A percentile compares a stretch with the other conserved stretches of the same genome.
Evolutionary conservation across 2,888 invertebrate species (phyloP).

Genomic region (Tinea semifulvella): DNA sequence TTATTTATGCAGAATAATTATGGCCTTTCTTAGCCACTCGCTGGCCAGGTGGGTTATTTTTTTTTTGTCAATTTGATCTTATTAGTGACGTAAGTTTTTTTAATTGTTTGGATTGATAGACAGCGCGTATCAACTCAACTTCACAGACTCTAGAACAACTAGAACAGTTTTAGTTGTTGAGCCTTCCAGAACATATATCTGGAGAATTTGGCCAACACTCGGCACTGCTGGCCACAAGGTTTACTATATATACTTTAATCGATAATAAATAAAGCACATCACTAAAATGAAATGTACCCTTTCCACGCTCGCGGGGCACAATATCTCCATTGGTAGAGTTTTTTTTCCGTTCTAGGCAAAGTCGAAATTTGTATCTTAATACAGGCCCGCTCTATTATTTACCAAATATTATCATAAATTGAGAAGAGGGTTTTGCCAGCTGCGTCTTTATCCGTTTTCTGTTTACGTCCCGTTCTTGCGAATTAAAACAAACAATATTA

Average conservation of each 20-base stretch:
- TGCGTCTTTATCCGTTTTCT: not conserved
- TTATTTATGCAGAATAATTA: no score
- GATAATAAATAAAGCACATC: conserved; percentile 23
- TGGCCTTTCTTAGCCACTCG: no score
- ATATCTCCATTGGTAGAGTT: conserved; percentile 20
- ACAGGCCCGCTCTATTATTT: conserved; percentile 38
- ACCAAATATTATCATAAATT: conserved; percentile 37
- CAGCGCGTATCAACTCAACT: no score
- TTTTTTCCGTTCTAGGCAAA: conserved; percentile 18
- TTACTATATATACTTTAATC: conserved; percentile 20
- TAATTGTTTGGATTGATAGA: no score
- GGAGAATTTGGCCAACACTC: no score
- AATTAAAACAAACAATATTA: not conserved
- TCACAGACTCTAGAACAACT: no score
- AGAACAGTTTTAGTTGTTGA: no score
- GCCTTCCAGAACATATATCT: no score
- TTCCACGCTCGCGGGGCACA: conserved; percentile 23
- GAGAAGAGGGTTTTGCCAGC: conserved; percentile 8
- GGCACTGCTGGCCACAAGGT: no score
- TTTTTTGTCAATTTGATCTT: no score
- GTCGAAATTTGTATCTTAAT: conserved; percentile 43
- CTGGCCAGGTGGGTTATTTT: no score
- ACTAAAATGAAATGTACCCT: conserved; percentile 29
- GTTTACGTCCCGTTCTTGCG: not conserved
- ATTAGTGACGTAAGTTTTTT: no score